Conservation (phyloP, 2,797 vertebrate genomes). For the Tachyglossus aculeatus region DNA sequence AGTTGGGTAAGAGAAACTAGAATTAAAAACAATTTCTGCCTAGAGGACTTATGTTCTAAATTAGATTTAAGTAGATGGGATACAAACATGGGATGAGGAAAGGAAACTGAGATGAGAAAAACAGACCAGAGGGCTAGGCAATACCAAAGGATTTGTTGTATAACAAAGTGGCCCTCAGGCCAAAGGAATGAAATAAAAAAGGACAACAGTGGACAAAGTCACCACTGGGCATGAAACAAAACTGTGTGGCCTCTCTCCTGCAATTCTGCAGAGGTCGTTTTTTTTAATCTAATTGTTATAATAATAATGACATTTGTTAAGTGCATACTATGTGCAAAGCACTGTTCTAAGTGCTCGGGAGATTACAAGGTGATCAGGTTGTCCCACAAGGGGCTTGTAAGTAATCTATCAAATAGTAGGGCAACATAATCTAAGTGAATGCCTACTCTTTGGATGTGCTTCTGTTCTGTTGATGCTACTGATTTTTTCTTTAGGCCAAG, state of each 20-base stretch:
- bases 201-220: not conserved
- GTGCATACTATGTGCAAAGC: too few relatives aligned
- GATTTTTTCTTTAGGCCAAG: not conserved
- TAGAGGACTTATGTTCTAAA: constrained; percentile 1
- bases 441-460: not conserved
- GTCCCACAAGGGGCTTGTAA: too few relatives aligned
- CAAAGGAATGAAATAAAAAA: not conserved
- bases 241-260: not conserved
- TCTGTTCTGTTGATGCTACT: not conserved
- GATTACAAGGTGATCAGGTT: too few relatives aligned
- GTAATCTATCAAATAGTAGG: not conserved
- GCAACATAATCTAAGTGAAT: not conserved
- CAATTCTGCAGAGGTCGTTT: too few relatives aligned
- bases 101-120: not conserved
- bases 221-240: not conserved
- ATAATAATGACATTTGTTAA: too few relatives aligned
- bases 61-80: not conserved
- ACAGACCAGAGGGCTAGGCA: not conserved
- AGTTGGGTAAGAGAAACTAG: not conserved
- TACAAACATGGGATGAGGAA: not conserved
- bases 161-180: not conserved
- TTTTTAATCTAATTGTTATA: too few relatives aligned
- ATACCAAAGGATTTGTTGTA: not conserved
- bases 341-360: too few relatives aligned
- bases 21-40: not conserved